Base-by-base conservation (phyloP, 2,888 invertebrate genomes). In the Scaptomyza tumidula region DNA sequence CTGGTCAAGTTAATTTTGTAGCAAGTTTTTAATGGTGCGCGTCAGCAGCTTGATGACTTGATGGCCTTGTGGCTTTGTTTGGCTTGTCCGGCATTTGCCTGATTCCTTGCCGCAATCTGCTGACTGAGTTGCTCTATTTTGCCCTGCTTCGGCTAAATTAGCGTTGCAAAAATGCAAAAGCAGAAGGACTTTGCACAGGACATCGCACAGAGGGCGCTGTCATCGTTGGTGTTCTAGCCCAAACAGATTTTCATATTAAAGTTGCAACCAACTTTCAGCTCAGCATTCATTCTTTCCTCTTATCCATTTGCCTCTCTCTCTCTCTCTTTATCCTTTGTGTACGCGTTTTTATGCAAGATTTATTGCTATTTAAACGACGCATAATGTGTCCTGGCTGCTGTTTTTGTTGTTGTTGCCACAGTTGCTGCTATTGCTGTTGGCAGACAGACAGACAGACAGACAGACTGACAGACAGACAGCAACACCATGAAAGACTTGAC, bases 311-410 rank as follows among this genome's bases (percentile, higher is more conserved):
- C 11, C 27, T 11, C 11, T 7, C 33, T 11, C 9, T 24, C 49
- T 35, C 13, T 29, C 29, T 29, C 29, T 19, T 19, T 19, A 19
- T 19, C 9, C 43, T 33, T 19, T 29, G 14, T 37, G 37, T 56
- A 67, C 80, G 78, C 78, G 76, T 80, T 88, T 89, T 89, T 89
- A 90, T 90, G 85, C 83, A 86, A 88, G 88, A 89, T 89, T 89
- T 89, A 89, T 89, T 86, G 89, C 90, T 89, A 89, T 89, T 89
- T 89, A 89, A 89, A 90, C 77, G 90, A 75, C 82, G 86, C 75
- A 83, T 85, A 86, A 83, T 86, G 86, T 85, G 79, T 77, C 71
- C 84, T 75, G 79, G 70, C 71, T 69, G 72, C 46, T 50, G 35
- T 76, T 62, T 10, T 10, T 33, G 33, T 55, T 77, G 68, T 52